Base-by-base conservation (phyloP, 2,113 vertebrate species). In the Sinocyclocheilus grahami region DNA sequence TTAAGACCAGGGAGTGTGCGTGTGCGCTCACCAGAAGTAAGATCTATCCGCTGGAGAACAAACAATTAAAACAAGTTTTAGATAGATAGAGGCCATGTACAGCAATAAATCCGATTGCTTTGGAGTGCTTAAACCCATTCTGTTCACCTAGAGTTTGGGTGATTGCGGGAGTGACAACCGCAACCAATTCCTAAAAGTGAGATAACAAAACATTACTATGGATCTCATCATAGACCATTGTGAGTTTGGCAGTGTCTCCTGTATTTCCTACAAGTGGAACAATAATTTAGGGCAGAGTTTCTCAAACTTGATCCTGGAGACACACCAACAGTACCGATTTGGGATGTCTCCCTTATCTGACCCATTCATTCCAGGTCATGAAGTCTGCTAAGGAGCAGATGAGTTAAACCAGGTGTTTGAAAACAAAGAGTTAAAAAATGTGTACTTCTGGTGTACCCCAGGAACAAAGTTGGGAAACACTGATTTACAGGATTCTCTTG, bases 11-110 rank as follows among this genome's bases (percentile, higher is more conserved):
- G 95, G 86, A 97, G 91, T 0, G 95, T 95, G 1, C 92, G 94
- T 55, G 90, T 96, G 88, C 94, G 94, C 86, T 97, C 96, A 0
- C 90, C 89, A 18, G 92, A 76, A 20, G 90, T 92, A 30, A 97
- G 93, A 75, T 97, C 97, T 95, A 97, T 96, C 81, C 96, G 94
- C 98, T 99, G 94, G 79, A 91, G 89, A 89, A 72, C 37, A 87
- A 20, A 84, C 27, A 83, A 83, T 51, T 55, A 27, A 18, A 63
- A 86, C 24, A 82, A 12, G 24, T 42, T 5, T 46, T 22, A 46
- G 16, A 75, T 16, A 3, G 27, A 67, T 5, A 13, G 1, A 46
- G 39, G 30, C 11, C 10, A 46, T 74, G 0, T 1, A 46, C 22
- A 75, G 1, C 1, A 5, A 72, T 33, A 69, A 18, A 69, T 67